Conservation (phyloP, 2,888 invertebrate genomes). For the Falcaria lacertinaria region DNA sequence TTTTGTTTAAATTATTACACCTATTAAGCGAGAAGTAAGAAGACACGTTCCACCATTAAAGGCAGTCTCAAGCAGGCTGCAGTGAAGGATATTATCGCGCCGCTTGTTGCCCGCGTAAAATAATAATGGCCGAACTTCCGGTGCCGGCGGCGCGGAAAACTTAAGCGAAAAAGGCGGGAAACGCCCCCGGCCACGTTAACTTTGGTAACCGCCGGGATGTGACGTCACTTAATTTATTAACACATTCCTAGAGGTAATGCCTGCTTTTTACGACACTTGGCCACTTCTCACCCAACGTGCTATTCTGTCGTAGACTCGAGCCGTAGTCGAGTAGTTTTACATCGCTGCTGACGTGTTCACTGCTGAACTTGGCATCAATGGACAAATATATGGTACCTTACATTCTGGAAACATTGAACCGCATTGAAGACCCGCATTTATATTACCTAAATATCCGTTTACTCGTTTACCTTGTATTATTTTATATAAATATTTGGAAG, state of each 20-base stretch:
- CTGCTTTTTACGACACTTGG: conserved; percentile 60
- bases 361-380: conserved; percentile 14
- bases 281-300: conserved; percentile 52
- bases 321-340: conserved; percentile 22
- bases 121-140: conserved; percentile 81
- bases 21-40: conserved; percentile 75
- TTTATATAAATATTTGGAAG: too few species aligned
- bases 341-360: conserved; percentile 5
- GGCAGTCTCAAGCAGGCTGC: conserved; percentile 54
- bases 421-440: conserved; percentile 40
- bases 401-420: too few species aligned
- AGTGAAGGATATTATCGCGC: conserved; percentile 78
- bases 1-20: conserved; percentile 75
- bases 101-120: conserved; percentile 81
- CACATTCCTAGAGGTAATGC: conserved; percentile 63
- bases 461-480: too few species aligned
- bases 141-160: conserved; percentile 78
- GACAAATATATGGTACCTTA: too few species aligned
- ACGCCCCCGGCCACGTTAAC: conserved; percentile 69
- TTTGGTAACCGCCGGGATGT: conserved; percentile 69
- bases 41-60: conserved; percentile 76
- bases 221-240: conserved; percentile 80
- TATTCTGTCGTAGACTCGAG: conserved; percentile 34
- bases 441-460: too few species aligned
- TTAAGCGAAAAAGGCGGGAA: conserved; percentile 75